Evolutionary conservation across 2,113 vertebrate genomes (phyloP).

Genomic region (Mugil cephalus): DNA sequence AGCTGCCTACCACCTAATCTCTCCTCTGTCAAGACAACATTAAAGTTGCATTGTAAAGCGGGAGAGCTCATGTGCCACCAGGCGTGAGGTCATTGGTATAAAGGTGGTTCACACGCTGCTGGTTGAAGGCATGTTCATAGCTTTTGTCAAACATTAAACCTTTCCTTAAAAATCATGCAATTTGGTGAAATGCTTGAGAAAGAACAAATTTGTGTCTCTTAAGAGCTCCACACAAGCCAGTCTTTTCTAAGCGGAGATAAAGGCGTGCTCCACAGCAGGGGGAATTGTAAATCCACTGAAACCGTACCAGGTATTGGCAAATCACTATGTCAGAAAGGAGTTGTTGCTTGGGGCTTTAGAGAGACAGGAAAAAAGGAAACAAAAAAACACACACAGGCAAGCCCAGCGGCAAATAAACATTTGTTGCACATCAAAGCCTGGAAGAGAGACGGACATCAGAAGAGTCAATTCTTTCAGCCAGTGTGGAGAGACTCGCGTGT

Average conservation of each 20-base stretch:
- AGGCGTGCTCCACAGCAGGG: constrained; percentile 34
- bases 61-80: constrained; percentile 51
- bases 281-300: constrained; percentile 65
- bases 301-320: constrained; percentile 54
- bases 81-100: constrained; percentile 11
- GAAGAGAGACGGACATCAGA: constrained; percentile 32
- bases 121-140: background rate
- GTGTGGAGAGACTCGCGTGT: constrained; percentile 22
- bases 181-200: background rate
- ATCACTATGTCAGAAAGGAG: constrained; percentile 69
- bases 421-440: constrained; percentile 60
- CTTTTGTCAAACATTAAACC: background rate
- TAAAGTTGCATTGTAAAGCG: constrained; percentile 70
- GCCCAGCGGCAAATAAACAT: constrained; percentile 48
- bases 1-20: constrained; percentile 55
- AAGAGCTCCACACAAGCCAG: constrained; percentile 30
- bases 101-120: too few relatives aligned
- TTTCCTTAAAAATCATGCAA: background rate
- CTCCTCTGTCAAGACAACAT: constrained; percentile 65
- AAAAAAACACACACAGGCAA: too few relatives aligned
- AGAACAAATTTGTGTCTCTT: constrained; percentile 12
- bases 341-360: constrained; percentile 49
- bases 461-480: constrained; percentile 43
- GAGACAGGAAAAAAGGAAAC: constrained; percentile 25
- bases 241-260: constrained; percentile 35